Base-by-base conservation (phyloP, 2,888 invertebrate species). In the Marasmarcha lunaedactyla region DNA sequence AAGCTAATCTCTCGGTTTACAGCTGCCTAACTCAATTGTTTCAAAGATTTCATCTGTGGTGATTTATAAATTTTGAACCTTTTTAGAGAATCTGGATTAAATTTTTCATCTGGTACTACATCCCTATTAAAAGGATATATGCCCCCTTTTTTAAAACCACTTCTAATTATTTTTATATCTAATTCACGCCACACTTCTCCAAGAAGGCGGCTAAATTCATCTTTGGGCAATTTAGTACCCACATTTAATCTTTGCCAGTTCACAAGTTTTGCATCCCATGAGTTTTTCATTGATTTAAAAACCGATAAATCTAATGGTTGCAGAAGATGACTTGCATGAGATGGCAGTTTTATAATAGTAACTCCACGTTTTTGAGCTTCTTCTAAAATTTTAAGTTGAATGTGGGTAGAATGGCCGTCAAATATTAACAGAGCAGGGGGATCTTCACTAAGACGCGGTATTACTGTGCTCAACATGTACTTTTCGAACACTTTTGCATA, bases 291-390 rank as follows among this genome's bases (percentile, higher is more conserved):
- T 5, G 49, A 43, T 41, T 54, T 53, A 38, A 56, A 55, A 26
- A 55, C 52, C 12, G 48, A 25, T 14, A 55, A 41, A 42, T 58
- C 57, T 37, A 57, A 30, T 12, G 55, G 56, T 43, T 55, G 52
- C 33, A 56, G 42, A 12, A 54, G 26, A 41, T 54, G 53, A 35
- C 47, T 51, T 14, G 49, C 41, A 39, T 55, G 54, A 12, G 52
- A 42, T 34, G 53, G 49, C 34, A 51, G 40, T 42, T 55, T 54
- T 38, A 55, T 40, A 38, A 55, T 52, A 1, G 44, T 47, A 14
- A 52, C 42, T 13, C 44, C 43, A 13, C 38, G 36, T 43, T 46
- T 35, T 30, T 34, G 4, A n/a, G 40, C 40, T 15, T 36, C 25
- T 35, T 40, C 40, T 27, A 39, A 36, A 36, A 36, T 15, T 30